Base-by-base conservation (phyloP, 2,113 vertebrate species). In the Solea senegalensis region DNA sequence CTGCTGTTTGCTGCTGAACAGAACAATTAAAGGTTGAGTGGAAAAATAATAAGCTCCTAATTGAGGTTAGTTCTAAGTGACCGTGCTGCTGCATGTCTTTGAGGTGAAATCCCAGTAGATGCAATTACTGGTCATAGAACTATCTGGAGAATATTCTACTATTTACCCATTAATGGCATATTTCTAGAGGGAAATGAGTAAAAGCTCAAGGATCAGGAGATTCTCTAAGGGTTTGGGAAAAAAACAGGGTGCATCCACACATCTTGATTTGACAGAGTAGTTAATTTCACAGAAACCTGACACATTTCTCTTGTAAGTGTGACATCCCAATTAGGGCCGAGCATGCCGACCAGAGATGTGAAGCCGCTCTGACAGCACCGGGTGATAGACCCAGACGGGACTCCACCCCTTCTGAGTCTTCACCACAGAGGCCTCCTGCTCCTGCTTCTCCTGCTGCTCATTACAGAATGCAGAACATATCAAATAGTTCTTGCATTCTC, bases 281-380 rank as follows among this genome's bases (percentile, higher is more conserved):
- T 77, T 86, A 28, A 78, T 71, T 81, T 90, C 83, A 72, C 88
- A 83, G 70, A 58, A 85, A 86, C 63, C 76, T 78, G 84, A 85
- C 66, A 83, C 72, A 88, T 88, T 77, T 89, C 82, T 65, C 80
- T 51, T 69, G 53, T 48, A 68, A 64, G 70, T 83, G 87, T 83
- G 86, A 88, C 77, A 73, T 58, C 59, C 79, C 81, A 88, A 91
- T 90, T 88, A 89, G 56, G 76, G 50, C 49, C 53, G 28, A 55
- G 75, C 69, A 55, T 15, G 13, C 65, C 48, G 65, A 76, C 57
- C 64, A 52, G 61, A 84, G 78, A 86, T 76, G 82, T 84, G 82
- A 84, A 43, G 81, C 56, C 4, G 9, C 54, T 48, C 71, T 83
- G 80, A 81, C 82, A 82, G 81, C 72, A 76, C 69, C 59, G 45